Percentiles rank a stretch among this genome's conserved stretches.
Evolutionary conservation across 2,113 vertebrate species (phyloP).

Genomic region (Peromyscus leucopus): DNA sequence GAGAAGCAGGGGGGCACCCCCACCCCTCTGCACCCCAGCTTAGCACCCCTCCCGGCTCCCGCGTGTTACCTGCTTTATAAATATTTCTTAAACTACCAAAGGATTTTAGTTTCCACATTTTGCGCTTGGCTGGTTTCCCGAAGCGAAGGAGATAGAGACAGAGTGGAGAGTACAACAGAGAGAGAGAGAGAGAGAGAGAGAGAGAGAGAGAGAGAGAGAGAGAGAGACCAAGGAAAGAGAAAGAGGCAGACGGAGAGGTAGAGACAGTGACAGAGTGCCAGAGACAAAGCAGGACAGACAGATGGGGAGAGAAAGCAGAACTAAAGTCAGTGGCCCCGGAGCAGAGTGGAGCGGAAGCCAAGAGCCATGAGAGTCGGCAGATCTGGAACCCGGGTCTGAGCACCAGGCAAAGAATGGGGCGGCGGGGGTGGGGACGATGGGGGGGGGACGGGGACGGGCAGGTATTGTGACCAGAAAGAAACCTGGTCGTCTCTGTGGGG

Average conservation of each 20-base stretch:
- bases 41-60: slow-evolving; percentile 76
- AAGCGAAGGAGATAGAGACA: slow-evolving; percentile 87
- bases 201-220: slow-evolving; percentile 74
- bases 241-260: slow-evolving; percentile 64
- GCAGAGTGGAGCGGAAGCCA: slow-evolving; percentile 82
- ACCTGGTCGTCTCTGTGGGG: neutral
- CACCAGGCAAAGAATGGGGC: slow-evolving; percentile 62
- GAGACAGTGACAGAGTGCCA: slow-evolving; percentile 69
- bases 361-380: slow-evolving; percentile 80
- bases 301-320: slow-evolving; percentile 85
- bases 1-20: slow-evolving; percentile 67
- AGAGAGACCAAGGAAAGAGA: slow-evolving; percentile 76
- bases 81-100: slow-evolving; percentile 99
- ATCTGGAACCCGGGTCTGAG: slow-evolving; percentile 68
- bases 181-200: slow-evolving; percentile 76
- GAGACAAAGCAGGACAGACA: slow-evolving; percentile 84
- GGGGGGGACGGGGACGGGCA: slow-evolving; percentile 21
- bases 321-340: slow-evolving; percentile 83
- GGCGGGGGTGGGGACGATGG: slow-evolving; percentile 60
- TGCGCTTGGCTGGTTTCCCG: slow-evolving; percentile 97
- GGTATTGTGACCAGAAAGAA: slow-evolving; percentile 22
- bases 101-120: slow-evolving; percentile 99
- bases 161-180: slow-evolving; percentile 77
- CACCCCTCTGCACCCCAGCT: slow-evolving; percentile 81
- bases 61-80: slow-evolving; percentile 98